phyloP scores from a whole-genome alignment of 1,140 invertebrate genomes.

The Dinoponera quadriceps region DNA sequence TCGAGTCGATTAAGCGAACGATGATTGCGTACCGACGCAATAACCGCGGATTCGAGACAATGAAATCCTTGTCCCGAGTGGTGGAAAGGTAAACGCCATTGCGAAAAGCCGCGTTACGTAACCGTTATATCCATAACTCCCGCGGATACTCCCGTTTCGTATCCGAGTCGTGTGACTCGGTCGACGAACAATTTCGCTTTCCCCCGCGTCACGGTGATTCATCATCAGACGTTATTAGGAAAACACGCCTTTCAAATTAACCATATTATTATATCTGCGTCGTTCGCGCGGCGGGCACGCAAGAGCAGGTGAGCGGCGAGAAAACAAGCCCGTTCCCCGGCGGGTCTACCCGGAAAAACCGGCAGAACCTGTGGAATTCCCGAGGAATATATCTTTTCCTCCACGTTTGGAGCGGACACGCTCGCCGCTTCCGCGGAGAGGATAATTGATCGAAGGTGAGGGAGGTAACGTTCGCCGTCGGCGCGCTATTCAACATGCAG shows the following conservation, averaged over 20 bases:
- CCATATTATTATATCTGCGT: no score
- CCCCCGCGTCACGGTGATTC: conserved; percentile 33
- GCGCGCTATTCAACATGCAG: no score
- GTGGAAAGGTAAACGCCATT: conserved; percentile 44
- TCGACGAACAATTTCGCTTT: conserved; percentile 34
- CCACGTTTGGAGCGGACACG: no score
- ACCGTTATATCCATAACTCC: conserved; percentile 23
- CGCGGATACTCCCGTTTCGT: conserved; percentile 37
- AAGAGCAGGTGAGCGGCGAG: no score
- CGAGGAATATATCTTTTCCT: no score
- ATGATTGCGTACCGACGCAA: conserved; percentile 60
- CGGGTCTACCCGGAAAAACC: no score
- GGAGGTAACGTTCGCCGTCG: no score
- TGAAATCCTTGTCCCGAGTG: conserved; percentile 48
- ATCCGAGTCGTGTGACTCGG: conserved; percentile 11
- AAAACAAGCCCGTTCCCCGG: no score
- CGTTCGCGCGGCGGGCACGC: no score
- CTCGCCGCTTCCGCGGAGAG: no score
- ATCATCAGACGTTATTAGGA: conserved; percentile 29
- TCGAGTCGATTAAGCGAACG: conserved; percentile 55
- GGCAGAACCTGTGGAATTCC: no score
- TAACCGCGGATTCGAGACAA: conserved; percentile 53
- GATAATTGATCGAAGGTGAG: no score
- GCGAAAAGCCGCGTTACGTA: conserved; percentile 42
- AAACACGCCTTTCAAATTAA: conserved; percentile 32